These are phyloP conservation scores for Bujurquina vittata DNA, from an alignment of 2,113 vertebrate genomes.

Conservation along the genomic window DNA sequence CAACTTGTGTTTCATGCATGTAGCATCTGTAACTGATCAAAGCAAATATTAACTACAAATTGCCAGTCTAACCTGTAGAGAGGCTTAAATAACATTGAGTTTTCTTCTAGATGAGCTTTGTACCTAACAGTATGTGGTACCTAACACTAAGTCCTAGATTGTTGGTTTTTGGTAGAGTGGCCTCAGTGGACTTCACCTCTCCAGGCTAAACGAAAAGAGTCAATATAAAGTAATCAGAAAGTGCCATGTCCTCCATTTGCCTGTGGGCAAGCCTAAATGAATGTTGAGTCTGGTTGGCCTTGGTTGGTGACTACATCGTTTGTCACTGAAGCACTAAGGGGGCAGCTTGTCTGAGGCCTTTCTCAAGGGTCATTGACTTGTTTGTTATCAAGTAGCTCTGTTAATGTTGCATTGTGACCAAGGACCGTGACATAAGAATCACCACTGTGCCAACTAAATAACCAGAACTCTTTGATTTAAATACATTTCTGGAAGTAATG, in stretches of 20 bases:
- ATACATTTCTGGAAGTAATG: background rate
- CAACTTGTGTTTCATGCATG: too few relatives aligned
- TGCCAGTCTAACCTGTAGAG: background rate
- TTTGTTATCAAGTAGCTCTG: slow-evolving; percentile 55
- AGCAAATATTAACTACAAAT: background rate
- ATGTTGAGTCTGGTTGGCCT: slow-evolving; percentile 54
- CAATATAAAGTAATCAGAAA: slow-evolving; percentile 80
- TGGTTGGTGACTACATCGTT: slow-evolving; percentile 56
- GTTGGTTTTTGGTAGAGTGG: slow-evolving; percentile 37
- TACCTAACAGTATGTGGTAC: background rate
- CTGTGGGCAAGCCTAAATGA: slow-evolving; percentile 75
- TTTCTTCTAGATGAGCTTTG: slow-evolving; percentile 2
- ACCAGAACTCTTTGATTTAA: background rate
- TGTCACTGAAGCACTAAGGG: slow-evolving; percentile 64
- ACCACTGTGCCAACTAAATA: background rate
- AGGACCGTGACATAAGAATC: slow-evolving; percentile 15
- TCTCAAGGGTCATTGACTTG: slow-evolving; percentile 59
- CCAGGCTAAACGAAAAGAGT: slow-evolving; percentile 56
- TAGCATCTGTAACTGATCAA: too few relatives aligned
- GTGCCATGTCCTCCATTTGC: slow-evolving; percentile 74
- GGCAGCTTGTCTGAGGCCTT: slow-evolving; percentile 25
- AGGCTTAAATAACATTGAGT: background rate
- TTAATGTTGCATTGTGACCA: slow-evolving; percentile 41
- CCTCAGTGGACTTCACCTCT: slow-evolving; percentile 30
- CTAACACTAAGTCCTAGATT: slow-evolving; percentile 11